These are phyloP conservation scores for Poeciliopsis turneri DNA, from an alignment of 2,797 vertebrate genomes.

Conservation along the genomic window DNA sequence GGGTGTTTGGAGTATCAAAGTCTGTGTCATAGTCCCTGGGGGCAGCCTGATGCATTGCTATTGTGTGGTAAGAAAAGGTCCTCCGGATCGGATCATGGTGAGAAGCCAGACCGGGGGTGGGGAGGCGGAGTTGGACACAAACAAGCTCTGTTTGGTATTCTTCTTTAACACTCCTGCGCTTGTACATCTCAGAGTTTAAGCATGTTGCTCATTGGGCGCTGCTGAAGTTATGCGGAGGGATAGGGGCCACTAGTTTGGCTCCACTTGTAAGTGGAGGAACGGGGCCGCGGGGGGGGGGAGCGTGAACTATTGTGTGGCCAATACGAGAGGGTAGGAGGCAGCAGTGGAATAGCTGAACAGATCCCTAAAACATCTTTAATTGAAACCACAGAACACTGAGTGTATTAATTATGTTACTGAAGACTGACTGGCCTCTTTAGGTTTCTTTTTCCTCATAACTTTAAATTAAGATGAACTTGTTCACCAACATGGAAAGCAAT, in stretches of 20 bases:
- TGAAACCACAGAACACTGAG: not conserved
- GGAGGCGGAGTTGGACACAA: slow-evolving; percentile 42
- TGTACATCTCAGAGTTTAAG: slow-evolving; percentile 43
- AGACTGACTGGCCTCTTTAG: not conserved
- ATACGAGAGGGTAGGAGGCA: slow-evolving; percentile 23
- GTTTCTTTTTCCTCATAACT: not conserved
- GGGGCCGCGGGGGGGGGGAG: no score
- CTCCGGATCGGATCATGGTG: slow-evolving; percentile 26
- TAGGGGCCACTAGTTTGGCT: slow-evolving; percentile 45
- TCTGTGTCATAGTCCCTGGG: slow-evolving; percentile 49
- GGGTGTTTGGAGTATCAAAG: slow-evolving; percentile 58
- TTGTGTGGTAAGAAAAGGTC: slow-evolving; percentile 61
- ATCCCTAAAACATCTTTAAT: slow-evolving; percentile 12
- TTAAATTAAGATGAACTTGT: slow-evolving; percentile 1
- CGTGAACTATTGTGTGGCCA: slow-evolving; percentile 41
- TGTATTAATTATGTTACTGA: not conserved
- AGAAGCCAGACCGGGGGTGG: not conserved
- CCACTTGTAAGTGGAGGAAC: slow-evolving; percentile 22
- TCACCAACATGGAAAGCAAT: not conserved
- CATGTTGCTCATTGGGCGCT: slow-evolving; percentile 28
- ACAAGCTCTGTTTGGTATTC: slow-evolving; percentile 70
- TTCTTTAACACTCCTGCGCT: slow-evolving; percentile 43
- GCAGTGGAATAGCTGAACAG: slow-evolving; percentile 18
- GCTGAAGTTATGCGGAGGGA: slow-evolving; percentile 51
- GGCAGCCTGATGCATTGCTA: slow-evolving; percentile 66